A percentile compares a stretch with the other conserved stretches of the same genome.
Conservation (phyloP, 1,140 invertebrate species). For the Coenobita brevimanus region DNA sequence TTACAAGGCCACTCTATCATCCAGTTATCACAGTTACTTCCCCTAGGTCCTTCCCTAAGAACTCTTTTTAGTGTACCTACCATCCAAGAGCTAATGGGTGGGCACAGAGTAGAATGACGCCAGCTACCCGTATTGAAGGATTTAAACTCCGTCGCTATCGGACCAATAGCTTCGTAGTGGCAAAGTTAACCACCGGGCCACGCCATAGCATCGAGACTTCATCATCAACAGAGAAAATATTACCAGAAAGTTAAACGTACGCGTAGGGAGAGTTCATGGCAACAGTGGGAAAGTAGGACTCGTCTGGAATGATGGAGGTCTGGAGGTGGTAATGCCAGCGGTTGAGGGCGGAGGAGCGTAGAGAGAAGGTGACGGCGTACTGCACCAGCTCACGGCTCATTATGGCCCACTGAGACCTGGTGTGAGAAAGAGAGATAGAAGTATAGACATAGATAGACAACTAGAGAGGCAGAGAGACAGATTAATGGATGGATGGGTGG, state of each 20-base stretch:
- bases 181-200: too few relatives aligned
- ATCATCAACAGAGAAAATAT: not conserved
- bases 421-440: not conserved
- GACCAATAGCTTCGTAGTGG: too few relatives aligned
- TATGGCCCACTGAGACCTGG: slow-evolving; percentile 62
- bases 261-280: slow-evolving; percentile 47
- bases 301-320: slow-evolving; percentile 62
- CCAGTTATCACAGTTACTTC: too few relatives aligned
- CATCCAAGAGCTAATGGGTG: too few relatives aligned
- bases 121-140: too few relatives aligned
- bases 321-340: slow-evolving; percentile 60
- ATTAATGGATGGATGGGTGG: not conserved
- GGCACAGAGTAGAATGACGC: too few relatives aligned
- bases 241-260: slow-evolving; percentile 22
- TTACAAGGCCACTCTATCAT: too few relatives aligned
- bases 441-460: too few relatives aligned
- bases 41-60: too few relatives aligned
- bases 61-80: too few relatives aligned
- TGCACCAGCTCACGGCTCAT: slow-evolving; percentile 48
- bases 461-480: not conserved
- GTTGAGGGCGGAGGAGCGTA: not conserved
- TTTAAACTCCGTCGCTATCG: too few relatives aligned
- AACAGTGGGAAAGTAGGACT: slow-evolving; percentile 60
- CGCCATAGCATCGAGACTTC: not conserved
- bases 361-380: slow-evolving; percentile 41